Percentiles rank a stretch among this genome's conserved stretches.
Conservation (phyloP, 1,140 invertebrate genomes). For the Geopemphigus sp. region DNA sequence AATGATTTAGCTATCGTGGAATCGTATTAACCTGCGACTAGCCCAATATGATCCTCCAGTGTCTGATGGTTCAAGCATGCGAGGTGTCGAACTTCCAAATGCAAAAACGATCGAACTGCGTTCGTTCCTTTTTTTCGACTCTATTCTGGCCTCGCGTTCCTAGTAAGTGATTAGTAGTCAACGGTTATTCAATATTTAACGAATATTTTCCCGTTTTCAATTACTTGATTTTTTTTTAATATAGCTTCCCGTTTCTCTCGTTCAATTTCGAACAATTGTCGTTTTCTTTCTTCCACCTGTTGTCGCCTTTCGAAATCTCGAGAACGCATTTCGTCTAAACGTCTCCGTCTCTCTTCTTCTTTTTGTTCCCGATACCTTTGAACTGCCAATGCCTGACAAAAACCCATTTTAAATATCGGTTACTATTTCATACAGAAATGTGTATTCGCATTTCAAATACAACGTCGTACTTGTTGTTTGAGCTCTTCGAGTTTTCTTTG, state of each 20-base stretch:
- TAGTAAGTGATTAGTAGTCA: constrained; percentile 40
- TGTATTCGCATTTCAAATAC: neutral
- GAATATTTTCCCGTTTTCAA: neutral
- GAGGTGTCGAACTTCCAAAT: constrained; percentile 84
- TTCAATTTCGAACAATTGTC: constrained; percentile 81
- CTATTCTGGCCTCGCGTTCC: constrained; percentile 78
- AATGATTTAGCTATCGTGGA: neutral
- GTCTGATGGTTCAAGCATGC: constrained; percentile 79
- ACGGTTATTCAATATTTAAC: too few species aligned
- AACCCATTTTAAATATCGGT: too few species aligned
- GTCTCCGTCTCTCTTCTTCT: constrained; percentile 74
- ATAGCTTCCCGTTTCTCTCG: constrained; percentile 79
- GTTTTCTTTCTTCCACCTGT: constrained; percentile 83
- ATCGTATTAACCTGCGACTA: constrained; percentile 63
- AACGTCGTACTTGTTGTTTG: constrained; percentile 64
- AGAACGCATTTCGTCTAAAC: constrained; percentile 75
- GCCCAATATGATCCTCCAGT: constrained; percentile 77
- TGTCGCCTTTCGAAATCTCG: constrained; percentile 73
- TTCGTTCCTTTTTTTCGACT: constrained; percentile 70
- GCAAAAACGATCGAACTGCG: constrained; percentile 73
- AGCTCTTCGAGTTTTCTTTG: constrained; percentile 81
- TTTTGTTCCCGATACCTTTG: constrained; percentile 84
- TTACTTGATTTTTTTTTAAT: constrained; percentile 70
- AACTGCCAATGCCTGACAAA: constrained; percentile 67
- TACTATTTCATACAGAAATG: too few species aligned